Conservation (phyloP, 1,140 invertebrate genomes). For the Zaprionus camerounensis region DNA sequence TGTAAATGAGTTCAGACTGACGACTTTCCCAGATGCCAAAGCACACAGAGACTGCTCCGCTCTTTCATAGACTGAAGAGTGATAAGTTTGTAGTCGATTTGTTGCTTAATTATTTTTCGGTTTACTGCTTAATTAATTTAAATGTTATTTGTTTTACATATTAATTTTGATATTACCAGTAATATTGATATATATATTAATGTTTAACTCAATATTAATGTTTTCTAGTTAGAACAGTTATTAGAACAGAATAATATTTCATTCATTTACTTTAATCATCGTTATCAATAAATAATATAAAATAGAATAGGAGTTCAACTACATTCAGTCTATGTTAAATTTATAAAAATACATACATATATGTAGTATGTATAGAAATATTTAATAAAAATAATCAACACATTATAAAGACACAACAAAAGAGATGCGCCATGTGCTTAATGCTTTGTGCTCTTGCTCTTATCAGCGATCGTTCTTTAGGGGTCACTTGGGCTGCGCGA, state of each 20-base stretch:
- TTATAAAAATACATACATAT: not conserved
- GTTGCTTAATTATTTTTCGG: not conserved
- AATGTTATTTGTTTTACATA: not conserved
- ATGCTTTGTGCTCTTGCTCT: conserved; percentile 4
- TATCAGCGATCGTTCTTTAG: conserved; percentile 10
- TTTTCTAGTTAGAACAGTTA: too few relatives aligned
- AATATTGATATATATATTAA: not conserved
- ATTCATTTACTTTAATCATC: too few relatives aligned
- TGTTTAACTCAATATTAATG: not conserved
- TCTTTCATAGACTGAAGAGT: not conserved
- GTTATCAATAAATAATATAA: not conserved
- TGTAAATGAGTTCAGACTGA: not conserved
- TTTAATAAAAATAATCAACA: not conserved
- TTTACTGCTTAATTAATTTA: not conserved
- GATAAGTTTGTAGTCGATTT: not conserved
- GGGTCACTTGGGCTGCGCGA: conserved; percentile 42
- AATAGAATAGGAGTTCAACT: not conserved
- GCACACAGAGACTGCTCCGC: not conserved
- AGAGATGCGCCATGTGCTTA: not conserved
- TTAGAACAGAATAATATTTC: too few relatives aligned
- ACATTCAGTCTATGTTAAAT: not conserved
- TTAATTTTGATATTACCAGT: not conserved
- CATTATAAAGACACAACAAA: not conserved
- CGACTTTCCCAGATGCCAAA: not conserved
- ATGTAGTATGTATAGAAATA: not conserved